A percentile compares a stretch with the other conserved stretches of the same genome.
Evolutionary conservation across 2,888 invertebrate genomes (phyloP).

Genomic region (Drosophila fungiperda): DNA sequence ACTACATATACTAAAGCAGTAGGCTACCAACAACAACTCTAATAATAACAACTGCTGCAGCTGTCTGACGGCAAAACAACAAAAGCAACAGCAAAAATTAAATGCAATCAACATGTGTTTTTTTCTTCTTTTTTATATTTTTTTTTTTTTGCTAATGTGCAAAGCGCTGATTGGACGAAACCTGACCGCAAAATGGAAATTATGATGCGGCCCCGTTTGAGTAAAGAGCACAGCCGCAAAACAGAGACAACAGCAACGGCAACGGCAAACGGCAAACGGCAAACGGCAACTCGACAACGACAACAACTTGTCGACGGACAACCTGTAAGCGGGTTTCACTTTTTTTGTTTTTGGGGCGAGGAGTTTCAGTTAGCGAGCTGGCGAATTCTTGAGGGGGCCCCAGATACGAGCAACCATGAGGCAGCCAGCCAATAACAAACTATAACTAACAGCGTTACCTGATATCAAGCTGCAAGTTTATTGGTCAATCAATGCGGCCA

Average conservation of each 20-base stretch:
- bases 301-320: conserved; percentile 57
- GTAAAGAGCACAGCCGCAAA: conserved; percentile 71
- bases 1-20: conserved; percentile 31
- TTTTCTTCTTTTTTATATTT: conserved; percentile 37
- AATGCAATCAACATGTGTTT: conserved; percentile 73
- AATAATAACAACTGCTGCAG: conserved; percentile 39
- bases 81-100: conserved; percentile 63
- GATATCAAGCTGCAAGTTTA: conserved; percentile 84
- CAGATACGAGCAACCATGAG: conserved; percentile 32
- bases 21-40: conserved; percentile 40
- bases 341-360: conserved; percentile 51
- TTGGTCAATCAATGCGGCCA: conserved; percentile 81
- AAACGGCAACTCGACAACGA: conserved; percentile 35
- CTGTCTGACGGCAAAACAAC: conserved; percentile 72
- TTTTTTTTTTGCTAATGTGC: conserved; percentile 73
- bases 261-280: conserved; percentile 21
- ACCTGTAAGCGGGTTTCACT: conserved; percentile 70
- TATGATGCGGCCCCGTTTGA: conserved; percentile 80
- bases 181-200: conserved; percentile 81
- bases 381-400: conserved; percentile 49
- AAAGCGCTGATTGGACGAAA: conserved; percentile 83
- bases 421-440: conserved; percentile 71
- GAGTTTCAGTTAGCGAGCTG: conserved; percentile 25
- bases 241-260: conserved; percentile 39
- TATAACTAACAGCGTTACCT: conserved; percentile 78